Percentiles rank a stretch among this genome's conserved stretches.
These are phyloP conservation scores for Alosa sapidissima DNA, from an alignment of 2,797 vertebrate genomes.

Conservation along the genomic window DNA sequence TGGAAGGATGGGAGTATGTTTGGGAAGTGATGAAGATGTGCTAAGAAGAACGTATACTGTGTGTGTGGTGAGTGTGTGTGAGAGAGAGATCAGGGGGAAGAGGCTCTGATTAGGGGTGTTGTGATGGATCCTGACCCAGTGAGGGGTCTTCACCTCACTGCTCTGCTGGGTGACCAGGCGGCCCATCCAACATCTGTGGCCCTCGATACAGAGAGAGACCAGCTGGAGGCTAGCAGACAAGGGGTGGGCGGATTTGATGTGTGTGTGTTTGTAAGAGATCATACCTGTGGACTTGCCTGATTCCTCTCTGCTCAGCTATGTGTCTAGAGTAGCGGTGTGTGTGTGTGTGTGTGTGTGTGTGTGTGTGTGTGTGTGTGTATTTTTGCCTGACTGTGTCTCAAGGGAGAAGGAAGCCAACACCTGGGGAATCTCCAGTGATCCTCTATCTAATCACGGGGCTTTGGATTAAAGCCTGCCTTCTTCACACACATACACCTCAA, in stretches of 20 bases:
- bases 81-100: neutral
- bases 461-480: neutral
- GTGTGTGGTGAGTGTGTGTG: slow-evolving; percentile 23
- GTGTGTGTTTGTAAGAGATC: slow-evolving; percentile 8
- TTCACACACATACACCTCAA: neutral
- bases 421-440: slow-evolving; percentile 32
- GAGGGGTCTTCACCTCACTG: neutral
- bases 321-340: neutral
- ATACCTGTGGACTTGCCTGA: slow-evolving; percentile 20
- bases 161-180: slow-evolving; percentile 7
- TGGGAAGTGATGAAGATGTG: neutral
- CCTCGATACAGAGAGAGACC: neutral
- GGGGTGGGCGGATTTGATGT: neutral
- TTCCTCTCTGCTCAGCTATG: neutral
- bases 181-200: slow-evolving; percentile 20
- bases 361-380: slow-evolving; percentile 7
- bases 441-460: slow-evolving; percentile 14
- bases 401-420: slow-evolving; percentile 19
- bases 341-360: slow-evolving; percentile 6
- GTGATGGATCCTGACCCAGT: neutral
- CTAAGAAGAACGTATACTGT: neutral
- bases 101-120: neutral
- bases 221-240: neutral
- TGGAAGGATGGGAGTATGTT: neutral
- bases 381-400: neutral